Conservation (phyloP, 2,797 vertebrate genomes). For the Lithobates pipiens region DNA sequence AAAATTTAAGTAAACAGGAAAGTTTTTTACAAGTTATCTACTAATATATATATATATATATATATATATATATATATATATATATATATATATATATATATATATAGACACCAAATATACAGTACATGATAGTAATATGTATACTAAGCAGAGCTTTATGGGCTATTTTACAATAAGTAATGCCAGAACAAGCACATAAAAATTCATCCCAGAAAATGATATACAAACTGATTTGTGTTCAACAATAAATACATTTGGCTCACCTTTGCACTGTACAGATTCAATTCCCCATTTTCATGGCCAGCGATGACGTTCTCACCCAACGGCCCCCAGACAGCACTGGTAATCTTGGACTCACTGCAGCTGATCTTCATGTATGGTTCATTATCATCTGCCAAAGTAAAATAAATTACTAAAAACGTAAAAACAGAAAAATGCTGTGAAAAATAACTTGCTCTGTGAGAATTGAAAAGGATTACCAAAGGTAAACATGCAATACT, state of each 20-base stretch:
- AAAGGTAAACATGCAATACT: too few relatives aligned
- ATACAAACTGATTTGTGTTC: neutral
- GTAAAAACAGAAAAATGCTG: neutral
- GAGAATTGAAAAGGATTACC: too few relatives aligned
- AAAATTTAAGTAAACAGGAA: too few relatives aligned
- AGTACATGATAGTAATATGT: too few relatives aligned
- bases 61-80: too few relatives aligned
- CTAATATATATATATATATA: too few relatives aligned
- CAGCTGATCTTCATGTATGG: conserved; percentile 91
- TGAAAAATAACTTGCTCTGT: too few relatives aligned
- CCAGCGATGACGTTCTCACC: conserved; percentile 94
- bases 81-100: too few relatives aligned
- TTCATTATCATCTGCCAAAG: conserved; percentile 86
- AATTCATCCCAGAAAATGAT: neutral
- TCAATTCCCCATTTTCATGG: conserved; percentile 93
- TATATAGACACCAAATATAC: neutral
- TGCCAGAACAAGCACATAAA: neutral
- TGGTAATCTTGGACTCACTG: conserved; percentile 94
- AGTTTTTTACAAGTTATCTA: neutral
- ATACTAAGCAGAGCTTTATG: too few relatives aligned
- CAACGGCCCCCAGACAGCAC: conserved; percentile 94
- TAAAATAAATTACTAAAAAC: neutral
- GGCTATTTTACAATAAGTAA: neutral
- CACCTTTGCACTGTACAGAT: conserved; percentile 97
- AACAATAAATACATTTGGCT: conserved; percentile 16